Evolutionary conservation across 2,797 vertebrate species (phyloP), one percentile per base, ranked within the genome.

Genomic region (Acanthis flammea): DNA sequence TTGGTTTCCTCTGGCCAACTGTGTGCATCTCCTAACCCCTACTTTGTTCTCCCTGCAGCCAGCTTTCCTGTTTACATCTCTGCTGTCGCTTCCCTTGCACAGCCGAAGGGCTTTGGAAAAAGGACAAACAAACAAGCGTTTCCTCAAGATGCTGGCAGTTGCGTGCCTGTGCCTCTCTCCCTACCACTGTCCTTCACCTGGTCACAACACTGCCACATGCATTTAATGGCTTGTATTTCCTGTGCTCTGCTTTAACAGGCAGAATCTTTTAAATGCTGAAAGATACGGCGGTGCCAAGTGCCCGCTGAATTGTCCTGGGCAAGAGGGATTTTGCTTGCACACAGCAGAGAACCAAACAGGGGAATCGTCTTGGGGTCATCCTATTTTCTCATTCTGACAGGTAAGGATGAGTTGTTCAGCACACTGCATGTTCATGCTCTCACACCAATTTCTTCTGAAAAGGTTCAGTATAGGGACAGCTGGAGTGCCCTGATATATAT

Each of bases 41-140:
- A 19, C 65, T 78, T 55, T 47, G 83, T 13, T 92, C 74, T 62
- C 60, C 53, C 81, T 17, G 63, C 75, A 67, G 78, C 65, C 81
- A 51, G 71, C 37, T 50, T 96, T 96, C 96, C 96, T 95, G 95
- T 95, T 96, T 94, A 96, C 92, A 60, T 70, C 78, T 28, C 71
- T 9, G 80, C 83, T 0, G 21, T 9, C 0, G 2, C 83, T 80
- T 92, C 92, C 88, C 77, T 44, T 5, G 79, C 51, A n/a, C n/a
- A 60, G 95, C 66, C 9, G 0, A 53, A 91, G 63, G 67, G 84
- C 91, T 94, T 73, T 44, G 74, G 70, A 41, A 44, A 51, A 82
- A 48, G 54, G 51, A 93, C 74, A 93, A 93, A 89, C 93, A 88
- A 90, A 61, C 48, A 55, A 44, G 53, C 5, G 1, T 61, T 96